Percentiles rank a stretch among this genome's conserved stretches.
These are phyloP conservation scores for Ceyx margarethae DNA, from an alignment of 2,113 vertebrate species.

Conservation along the genomic window DNA sequence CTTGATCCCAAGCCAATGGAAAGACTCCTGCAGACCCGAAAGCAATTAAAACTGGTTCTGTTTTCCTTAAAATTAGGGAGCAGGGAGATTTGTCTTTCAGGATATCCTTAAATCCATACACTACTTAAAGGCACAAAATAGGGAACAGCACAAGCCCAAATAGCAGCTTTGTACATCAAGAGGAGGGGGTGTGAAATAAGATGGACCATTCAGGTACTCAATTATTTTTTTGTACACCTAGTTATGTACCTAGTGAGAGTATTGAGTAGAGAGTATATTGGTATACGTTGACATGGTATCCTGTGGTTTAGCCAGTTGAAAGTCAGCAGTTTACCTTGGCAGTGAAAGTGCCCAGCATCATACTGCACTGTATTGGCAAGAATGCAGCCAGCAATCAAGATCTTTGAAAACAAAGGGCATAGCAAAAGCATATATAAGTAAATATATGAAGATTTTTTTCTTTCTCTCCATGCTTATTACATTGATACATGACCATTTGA, in stretches of 20 bases:
- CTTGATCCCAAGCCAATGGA: slow-evolving; percentile 23
- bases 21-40: slow-evolving; percentile 13
- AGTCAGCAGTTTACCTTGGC: background rate
- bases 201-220: background rate
- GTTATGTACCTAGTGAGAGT: background rate
- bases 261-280: background rate
- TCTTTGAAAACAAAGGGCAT: background rate
- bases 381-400: too few species aligned
- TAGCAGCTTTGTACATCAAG: background rate
- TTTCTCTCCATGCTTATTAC: background rate
- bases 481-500: background rate
- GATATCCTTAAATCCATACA: background rate
- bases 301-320: background rate
- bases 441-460: background rate
- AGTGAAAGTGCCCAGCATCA: background rate
- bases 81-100: background rate
- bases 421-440: background rate
- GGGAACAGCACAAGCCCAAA: background rate
- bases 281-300: background rate
- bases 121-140: background rate
- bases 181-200: background rate
- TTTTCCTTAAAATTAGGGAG: background rate
- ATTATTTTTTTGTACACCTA: background rate
- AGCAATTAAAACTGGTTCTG: background rate
- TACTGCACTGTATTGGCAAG: background rate